Evolutionary conservation across 1,140 invertebrate genomes (phyloP).

Genomic region (Drosophila kanapiae): DNA sequence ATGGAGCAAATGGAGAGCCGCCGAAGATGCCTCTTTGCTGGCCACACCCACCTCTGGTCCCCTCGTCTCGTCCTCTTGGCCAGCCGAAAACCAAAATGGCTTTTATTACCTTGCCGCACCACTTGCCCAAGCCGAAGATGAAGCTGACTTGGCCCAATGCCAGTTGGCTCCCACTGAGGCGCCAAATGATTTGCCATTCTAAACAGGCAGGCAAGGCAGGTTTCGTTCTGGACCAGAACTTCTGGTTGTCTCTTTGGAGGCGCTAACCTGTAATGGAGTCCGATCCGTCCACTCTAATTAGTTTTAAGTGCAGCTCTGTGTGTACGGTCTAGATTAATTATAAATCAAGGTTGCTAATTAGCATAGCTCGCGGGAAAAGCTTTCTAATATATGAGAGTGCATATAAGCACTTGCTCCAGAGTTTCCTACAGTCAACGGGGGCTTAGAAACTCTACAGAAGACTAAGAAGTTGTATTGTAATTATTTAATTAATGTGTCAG

Average conservation of each 20-base stretch:
- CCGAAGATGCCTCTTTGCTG: constrained; percentile 65
- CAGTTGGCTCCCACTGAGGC: constrained; percentile 26
- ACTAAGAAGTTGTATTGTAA: not conserved
- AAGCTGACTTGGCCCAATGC: constrained; percentile 19
- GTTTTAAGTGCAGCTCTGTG: not conserved
- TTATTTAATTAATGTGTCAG: not conserved
- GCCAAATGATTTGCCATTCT: constrained; percentile 56
- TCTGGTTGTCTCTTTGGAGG: constrained; percentile 14
- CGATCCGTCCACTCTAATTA: constrained; percentile 13
- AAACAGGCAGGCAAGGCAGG: constrained; percentile 9
- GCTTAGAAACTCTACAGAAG: too few relatives aligned
- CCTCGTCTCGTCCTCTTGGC: constrained; percentile 3
- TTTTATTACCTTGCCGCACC: constrained; percentile 71
- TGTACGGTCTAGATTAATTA: constrained; percentile 34
- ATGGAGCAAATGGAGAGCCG: constrained; percentile 72
- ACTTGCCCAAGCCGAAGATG: constrained; percentile 28
- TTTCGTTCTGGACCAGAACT: constrained; percentile 7
- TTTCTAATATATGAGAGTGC: constrained; percentile 41
- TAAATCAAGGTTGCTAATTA: constrained; percentile 38
- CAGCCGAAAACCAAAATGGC: constrained; percentile 70
- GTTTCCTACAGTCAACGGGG: not conserved
- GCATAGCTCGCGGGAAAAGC: constrained; percentile 22
- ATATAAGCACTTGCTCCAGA: not conserved
- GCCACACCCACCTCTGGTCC: constrained; percentile 69
- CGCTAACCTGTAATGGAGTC: not conserved